A percentile compares a stretch with the other conserved stretches of the same genome.
Evolutionary conservation across 2,113 vertebrate genomes (phyloP).

Genomic region (Sphyrna mokarran): DNA sequence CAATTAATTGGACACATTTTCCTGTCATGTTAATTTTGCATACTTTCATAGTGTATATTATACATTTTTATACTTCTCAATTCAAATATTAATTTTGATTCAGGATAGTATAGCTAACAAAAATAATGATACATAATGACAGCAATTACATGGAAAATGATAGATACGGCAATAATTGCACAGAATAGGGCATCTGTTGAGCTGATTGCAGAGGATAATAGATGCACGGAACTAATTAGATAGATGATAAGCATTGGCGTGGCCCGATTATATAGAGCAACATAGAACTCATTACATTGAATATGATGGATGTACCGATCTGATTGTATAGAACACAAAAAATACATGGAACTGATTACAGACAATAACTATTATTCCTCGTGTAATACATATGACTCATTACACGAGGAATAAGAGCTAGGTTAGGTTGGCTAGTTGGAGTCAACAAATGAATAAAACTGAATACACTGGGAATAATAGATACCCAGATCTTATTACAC

Average conservation of each 20-base stretch:
- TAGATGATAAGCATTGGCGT: not conserved
- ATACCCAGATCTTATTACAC: not conserved
- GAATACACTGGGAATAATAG: not conserved
- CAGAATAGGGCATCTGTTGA: not conserved
- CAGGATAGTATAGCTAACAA: not conserved
- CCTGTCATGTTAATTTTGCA: not conserved
- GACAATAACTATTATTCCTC: too few relatives aligned
- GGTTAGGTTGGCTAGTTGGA: not conserved
- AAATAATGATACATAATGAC: not conserved
- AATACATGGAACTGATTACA: not conserved
- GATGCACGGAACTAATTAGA: not conserved
- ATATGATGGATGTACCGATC: not conserved
- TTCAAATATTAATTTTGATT: slow-evolving; percentile 9
- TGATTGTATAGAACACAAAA: not conserved
- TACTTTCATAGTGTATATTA: not conserved
- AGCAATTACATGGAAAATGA: not conserved
- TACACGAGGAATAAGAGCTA: not conserved
- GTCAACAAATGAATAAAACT: not conserved
- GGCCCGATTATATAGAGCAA: not conserved
- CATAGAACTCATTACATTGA: not conserved
- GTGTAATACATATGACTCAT: not conserved
- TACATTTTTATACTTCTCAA: not conserved
- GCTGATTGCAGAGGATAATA: not conserved
- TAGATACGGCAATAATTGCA: not conserved
- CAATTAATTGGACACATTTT: not conserved